A percentile compares a stretch with the other conserved stretches of the same genome.
Conservation (phyloP, 2,113 vertebrate species). For the Sceloporus tristichus region DNA sequence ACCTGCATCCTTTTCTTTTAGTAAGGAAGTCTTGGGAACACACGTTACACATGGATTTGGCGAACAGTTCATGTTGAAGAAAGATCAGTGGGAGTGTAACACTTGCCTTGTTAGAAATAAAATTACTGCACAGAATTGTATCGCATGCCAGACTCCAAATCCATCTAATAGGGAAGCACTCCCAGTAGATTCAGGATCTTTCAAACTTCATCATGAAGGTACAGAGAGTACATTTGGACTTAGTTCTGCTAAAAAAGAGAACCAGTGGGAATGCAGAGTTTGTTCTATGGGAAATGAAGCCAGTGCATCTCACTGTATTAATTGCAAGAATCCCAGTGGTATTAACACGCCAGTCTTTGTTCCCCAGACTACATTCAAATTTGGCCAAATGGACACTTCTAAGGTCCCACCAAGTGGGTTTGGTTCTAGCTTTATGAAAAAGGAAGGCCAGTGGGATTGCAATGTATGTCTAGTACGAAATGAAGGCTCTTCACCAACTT, state of each 20-base stretch:
- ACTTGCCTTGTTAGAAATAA: conserved; percentile 84
- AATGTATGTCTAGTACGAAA: conserved; percentile 79
- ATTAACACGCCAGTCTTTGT: conserved; percentile 34
- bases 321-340: conserved; percentile 82
- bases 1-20: conserved; percentile 79
- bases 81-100: conserved; percentile 85
- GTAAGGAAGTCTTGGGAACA: conserved; percentile 71
- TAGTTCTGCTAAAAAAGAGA: conserved; percentile 83
- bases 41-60: conserved; percentile 69
- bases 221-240: conserved; percentile 68
- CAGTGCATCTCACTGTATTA: conserved; percentile 72
- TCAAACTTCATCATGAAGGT: conserved; percentile 56
- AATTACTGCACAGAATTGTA: conserved; percentile 75
- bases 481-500: conserved; percentile 75
- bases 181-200: conserved; percentile 51
- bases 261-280: conserved; percentile 85
- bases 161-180: conserved; percentile 52
- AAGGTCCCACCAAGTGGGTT: conserved; percentile 68
- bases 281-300: conserved; percentile 83
- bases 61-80: conserved; percentile 80
- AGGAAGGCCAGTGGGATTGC: conserved; percentile 86
- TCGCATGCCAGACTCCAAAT: conserved; percentile 79
- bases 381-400: conserved; percentile 72
- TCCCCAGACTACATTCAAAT: conserved; percentile 76
- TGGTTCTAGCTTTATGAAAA: conserved; percentile 67